These are phyloP conservation scores for Keiferia lycopersicella DNA, from an alignment of 2,888 invertebrate genomes.

Conservation along the genomic window DNA sequence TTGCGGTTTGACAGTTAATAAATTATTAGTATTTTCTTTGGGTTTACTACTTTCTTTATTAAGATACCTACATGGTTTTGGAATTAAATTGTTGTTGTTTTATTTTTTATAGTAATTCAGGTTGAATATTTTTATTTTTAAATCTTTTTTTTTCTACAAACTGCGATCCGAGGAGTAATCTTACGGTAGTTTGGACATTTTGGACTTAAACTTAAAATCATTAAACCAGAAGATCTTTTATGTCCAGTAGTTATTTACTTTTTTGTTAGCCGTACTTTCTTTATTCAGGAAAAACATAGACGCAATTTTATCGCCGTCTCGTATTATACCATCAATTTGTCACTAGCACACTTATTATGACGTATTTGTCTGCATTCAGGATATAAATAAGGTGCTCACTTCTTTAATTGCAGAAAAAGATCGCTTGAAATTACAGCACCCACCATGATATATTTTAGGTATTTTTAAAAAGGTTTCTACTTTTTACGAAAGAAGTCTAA, in stretches of 20 bases:
- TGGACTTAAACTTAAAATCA: too few species aligned
- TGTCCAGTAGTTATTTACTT: too few species aligned
- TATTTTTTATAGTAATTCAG: too few species aligned
- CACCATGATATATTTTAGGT: constrained; percentile 3
- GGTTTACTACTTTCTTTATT: background rate
- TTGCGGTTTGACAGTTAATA: constrained; percentile 1
- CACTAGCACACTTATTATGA: constrained; percentile 24
- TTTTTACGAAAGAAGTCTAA: background rate
- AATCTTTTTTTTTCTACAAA: too few species aligned
- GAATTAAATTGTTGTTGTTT: too few species aligned
- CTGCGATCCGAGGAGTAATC: too few species aligned
- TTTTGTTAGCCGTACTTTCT: constrained; percentile 10
- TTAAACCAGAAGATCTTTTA: too few species aligned
- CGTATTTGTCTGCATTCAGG: constrained; percentile 23
- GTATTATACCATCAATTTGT: constrained; percentile 27
- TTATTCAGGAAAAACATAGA: constrained; percentile 25
- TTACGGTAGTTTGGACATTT: too few species aligned
- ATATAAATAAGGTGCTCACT: constrained; percentile 16
- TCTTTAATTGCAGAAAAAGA: constrained; percentile 9
- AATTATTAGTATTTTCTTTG: background rate
- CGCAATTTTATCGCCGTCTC: constrained; percentile 24
- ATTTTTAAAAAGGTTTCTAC: background rate
- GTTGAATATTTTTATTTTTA: too few species aligned
- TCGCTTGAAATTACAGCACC: background rate
- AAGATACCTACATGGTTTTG: too few species aligned